Conservation (phyloP, 2,888 invertebrate genomes). For the Acronicta psi region DNA sequence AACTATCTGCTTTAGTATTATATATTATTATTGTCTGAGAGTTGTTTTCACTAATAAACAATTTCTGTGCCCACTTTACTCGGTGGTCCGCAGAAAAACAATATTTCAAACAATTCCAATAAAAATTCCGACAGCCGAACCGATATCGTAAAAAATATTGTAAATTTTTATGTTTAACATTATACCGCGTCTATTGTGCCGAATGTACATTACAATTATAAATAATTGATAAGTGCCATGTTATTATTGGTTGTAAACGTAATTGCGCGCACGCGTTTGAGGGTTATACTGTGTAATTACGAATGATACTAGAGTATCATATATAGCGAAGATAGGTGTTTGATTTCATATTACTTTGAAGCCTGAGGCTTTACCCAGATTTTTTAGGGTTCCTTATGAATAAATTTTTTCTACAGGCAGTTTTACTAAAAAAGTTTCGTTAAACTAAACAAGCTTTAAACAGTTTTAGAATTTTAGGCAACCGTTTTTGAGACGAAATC, state of each 20-base stretch:
- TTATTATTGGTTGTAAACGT: conserved; percentile 75
- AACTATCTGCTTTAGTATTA: no score
- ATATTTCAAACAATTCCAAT: conserved; percentile 28
- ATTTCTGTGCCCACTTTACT: neutral
- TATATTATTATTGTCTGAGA: neutral
- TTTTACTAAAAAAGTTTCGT: no score
- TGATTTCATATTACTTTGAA: conserved; percentile 53
- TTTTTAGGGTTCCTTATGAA: conserved; percentile 32
- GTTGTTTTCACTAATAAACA: neutral
- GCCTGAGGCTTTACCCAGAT: conserved; percentile 32
- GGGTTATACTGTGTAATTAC: conserved; percentile 58
- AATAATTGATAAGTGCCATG: conserved; percentile 67
- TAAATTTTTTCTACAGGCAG: no score
- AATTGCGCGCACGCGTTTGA: conserved; percentile 73
- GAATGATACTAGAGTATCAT: conserved; percentile 54
- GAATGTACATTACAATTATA: conserved; percentile 58
- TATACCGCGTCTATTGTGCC: conserved; percentile 51
- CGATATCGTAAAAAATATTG: conserved; percentile 49
- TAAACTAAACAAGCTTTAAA: no score
- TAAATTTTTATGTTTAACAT: conserved; percentile 54
- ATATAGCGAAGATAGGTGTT: conserved; percentile 53
- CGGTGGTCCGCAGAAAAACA: conserved; percentile 13
- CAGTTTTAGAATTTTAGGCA: no score
- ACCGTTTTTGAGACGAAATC: no score
- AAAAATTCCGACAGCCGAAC: conserved; percentile 35